phyloP scores from a whole-genome alignment of 2,888 invertebrate genomes.

The Nephrocerus scutellatus region DNA sequence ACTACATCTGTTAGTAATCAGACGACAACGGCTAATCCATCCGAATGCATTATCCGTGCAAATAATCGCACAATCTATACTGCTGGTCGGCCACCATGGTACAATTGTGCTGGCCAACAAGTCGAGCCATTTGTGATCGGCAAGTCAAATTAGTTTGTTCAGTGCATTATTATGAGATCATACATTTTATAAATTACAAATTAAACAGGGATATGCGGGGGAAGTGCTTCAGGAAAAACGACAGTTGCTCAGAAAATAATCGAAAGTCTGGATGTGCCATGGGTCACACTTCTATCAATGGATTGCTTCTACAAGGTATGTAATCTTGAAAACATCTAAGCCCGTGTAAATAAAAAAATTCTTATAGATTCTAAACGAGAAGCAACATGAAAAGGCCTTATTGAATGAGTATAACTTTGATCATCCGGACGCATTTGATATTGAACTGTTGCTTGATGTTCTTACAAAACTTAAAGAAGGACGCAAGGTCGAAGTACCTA shows the following conservation, averaged over 20 bases:
- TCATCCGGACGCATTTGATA: slow-evolving; percentile 98
- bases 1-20: slow-evolving; percentile 78
- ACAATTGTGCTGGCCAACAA: slow-evolving; percentile 87
- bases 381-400: slow-evolving; percentile 79
- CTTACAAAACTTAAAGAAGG: slow-evolving; percentile 85
- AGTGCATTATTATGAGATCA: no score
- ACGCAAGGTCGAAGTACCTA: slow-evolving; percentile 93
- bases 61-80: slow-evolving; percentile 91
- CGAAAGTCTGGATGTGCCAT: slow-evolving; percentile 89
- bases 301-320: slow-evolving; percentile 98
- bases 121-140: slow-evolving; percentile 98
- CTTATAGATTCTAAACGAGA: slow-evolving; percentile 74
- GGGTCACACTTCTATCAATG: slow-evolving; percentile 97
- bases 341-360: no score
- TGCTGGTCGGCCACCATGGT: slow-evolving; percentile 95
- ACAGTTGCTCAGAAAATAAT: slow-evolving; percentile 96
- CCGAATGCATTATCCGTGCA: slow-evolving; percentile 77
- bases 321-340: no score
- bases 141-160: slow-evolving; percentile 43
- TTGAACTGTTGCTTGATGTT: slow-evolving; percentile 79
- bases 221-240: slow-evolving; percentile 98
- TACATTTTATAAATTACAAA: no score
- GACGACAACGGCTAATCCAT: slow-evolving; percentile 67
- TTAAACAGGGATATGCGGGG: slow-evolving; percentile 93
- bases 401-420: slow-evolving; percentile 97